These are phyloP conservation scores for Heterodera schachtii DNA, from an alignment of 1,140 invertebrate species.

Conservation along the genomic window DNA sequence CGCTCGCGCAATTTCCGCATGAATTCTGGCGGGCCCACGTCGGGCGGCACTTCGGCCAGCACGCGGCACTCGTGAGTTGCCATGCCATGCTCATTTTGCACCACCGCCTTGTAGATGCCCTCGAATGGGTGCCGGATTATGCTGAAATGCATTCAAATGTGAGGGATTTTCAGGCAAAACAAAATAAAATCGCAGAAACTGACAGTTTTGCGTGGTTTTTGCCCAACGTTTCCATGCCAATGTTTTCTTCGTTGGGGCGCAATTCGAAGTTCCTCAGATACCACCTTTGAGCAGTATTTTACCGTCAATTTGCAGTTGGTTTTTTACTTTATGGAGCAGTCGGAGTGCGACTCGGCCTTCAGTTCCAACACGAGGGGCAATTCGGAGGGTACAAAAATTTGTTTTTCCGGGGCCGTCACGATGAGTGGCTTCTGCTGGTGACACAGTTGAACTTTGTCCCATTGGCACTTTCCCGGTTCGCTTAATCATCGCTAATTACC, in stretches of 20 bases:
- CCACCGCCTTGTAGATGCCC: conserved; percentile 47
- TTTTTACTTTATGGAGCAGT: conserved; percentile 9
- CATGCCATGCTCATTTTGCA: conserved; percentile 48
- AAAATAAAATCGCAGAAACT: neutral
- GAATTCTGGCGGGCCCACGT: conserved; percentile 32
- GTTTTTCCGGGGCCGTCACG: conserved; percentile 23
- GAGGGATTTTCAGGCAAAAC: too few relatives aligned
- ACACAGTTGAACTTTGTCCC: too few relatives aligned
- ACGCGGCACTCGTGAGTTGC: conserved; percentile 45
- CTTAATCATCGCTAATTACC: neutral
- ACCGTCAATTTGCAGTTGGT: neutral
- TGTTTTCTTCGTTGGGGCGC: conserved; percentile 25
- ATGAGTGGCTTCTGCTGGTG: conserved; percentile 35
- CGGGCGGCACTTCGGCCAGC: conserved; percentile 36
- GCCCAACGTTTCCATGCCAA: conserved; percentile 14
- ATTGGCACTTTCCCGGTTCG: too few relatives aligned
- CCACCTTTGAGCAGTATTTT: conserved; percentile 48
- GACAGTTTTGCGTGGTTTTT: conserved; percentile 19
- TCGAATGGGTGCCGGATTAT: conserved; percentile 36
- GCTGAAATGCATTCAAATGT: conserved; percentile 1
- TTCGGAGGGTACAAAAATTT: conserved; percentile 45
- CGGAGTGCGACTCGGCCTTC: conserved; percentile 24
- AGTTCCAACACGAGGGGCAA: conserved; percentile 43
- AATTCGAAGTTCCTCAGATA: conserved; percentile 59
- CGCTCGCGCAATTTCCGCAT: conserved; percentile 27